phyloP scores from a whole-genome alignment of 1,140 invertebrate species.

The Lucilia cuprina region DNA sequence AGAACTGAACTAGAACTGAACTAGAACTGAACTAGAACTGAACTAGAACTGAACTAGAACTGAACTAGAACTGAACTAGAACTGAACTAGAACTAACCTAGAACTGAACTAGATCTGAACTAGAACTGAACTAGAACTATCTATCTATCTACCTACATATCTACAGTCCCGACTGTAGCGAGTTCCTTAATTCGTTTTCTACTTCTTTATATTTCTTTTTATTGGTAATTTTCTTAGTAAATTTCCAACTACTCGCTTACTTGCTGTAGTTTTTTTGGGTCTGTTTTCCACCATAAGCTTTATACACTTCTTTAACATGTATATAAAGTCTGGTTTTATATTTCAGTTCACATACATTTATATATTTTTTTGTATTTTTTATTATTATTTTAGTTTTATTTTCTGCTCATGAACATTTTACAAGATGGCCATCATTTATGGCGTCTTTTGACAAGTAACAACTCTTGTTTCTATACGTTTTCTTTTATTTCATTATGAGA shows the following conservation, averaged over 20 bases:
- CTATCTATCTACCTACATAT: no score
- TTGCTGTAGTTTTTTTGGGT: background rate
- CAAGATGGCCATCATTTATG: constrained; percentile 27
- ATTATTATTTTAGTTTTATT: background rate
- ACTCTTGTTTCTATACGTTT: background rate
- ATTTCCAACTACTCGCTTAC: background rate
- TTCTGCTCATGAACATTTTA: background rate
- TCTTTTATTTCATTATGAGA: background rate
- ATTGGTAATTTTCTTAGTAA: background rate
- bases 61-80: no score
- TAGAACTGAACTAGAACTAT: no score
- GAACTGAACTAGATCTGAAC: no score
- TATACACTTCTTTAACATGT: background rate
- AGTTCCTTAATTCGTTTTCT: no score
- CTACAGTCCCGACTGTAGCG: no score
- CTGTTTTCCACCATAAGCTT: background rate
- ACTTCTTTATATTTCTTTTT: no score
- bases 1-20: no score
- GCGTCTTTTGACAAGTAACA: constrained; percentile 21
- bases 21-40: no score
- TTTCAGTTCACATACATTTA: background rate
- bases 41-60: no score
- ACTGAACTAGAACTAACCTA: no score
- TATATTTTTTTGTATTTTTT: background rate
- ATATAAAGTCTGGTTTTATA: background rate